Base-by-base conservation (phyloP, 2,113 vertebrate genomes). In the Sphaerodactylus townsendi region DNA sequence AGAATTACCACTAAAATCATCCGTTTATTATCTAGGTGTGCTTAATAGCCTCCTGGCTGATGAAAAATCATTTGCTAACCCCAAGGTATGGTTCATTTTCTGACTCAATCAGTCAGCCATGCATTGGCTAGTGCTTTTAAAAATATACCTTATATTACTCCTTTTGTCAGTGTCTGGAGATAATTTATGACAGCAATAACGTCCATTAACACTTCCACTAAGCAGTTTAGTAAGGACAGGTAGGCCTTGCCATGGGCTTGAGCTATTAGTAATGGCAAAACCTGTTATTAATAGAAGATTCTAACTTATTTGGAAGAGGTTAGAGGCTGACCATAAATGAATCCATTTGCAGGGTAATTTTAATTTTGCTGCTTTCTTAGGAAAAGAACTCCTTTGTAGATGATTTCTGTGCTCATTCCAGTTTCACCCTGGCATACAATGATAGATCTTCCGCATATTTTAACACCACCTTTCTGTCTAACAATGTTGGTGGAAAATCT, bases 1-100 rank as follows among this genome's bases (percentile, higher is more conserved):
- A 90, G 94, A 94, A 91, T 93, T 93, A 89, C 92, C 90, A 87
- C 85, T 94, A 93, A 94, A 94, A 94, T 92, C 93, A 90, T 79
- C 90, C 88, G 84, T 95, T 95, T 96, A 95, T 95, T 94, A 95
- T 93, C 94, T 93, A 94, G 95, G 94, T 94, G 92, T 93, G 90
- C 93, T 95, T 95, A 94, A 94, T 91, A 94, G 93, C 92, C 91
- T 92, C 88, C 93, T 89, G 85, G 88, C 90, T 93, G 94, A 93
- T 94, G 94, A 95, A 95, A 95, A 91, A 85, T 94, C 93, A 91
- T 94, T 94, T 90, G 93, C 92, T 94, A 90, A 93, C 92, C 90
- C 82, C 37, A 85, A 94, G 89, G 87, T 94, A 91, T 87, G 92
- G 90, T 93, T 95, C 91, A 79, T 92, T 94, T 95, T 94, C 88